Evolutionary conservation across 92 coral and sea anemone genomes (phyloP).

Genomic region (Hydrozoanthus gracilis): DNA sequence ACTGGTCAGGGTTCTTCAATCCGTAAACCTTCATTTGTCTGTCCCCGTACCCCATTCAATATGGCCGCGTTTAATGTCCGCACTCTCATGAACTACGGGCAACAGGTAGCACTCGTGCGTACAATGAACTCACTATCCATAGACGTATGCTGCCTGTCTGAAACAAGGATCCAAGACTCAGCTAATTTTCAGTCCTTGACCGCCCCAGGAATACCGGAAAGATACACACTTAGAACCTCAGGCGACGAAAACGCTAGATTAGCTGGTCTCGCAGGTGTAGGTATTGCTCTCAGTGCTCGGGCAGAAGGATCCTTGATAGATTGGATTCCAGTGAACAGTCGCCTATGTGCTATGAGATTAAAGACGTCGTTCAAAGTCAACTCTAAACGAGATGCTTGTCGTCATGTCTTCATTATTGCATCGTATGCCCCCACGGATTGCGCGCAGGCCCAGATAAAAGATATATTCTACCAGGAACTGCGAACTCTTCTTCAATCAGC

Average conservation of each 20-base stretch:
- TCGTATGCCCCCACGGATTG: not conserved
- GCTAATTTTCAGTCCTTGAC: too few species aligned
- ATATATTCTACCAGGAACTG: not conserved
- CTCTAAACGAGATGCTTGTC: too few species aligned
- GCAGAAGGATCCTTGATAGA: not conserved
- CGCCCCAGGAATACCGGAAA: not conserved
- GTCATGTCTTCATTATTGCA: too few species aligned
- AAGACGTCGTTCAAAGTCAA: not conserved
- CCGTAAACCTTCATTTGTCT: too few species aligned
- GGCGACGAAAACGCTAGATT: not conserved
- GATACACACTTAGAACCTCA: not conserved
- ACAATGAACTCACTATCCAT: not conserved
- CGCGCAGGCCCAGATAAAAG: not conserved
- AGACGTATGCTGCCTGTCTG: not conserved
- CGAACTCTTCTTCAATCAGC: not conserved
- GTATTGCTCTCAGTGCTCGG: not conserved
- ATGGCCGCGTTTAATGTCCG: not conserved
- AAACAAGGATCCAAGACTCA: too few species aligned
- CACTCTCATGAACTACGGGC: not conserved
- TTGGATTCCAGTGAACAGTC: not conserved
- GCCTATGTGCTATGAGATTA: not conserved
- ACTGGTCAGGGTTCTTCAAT: too few species aligned
- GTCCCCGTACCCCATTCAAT: too few species aligned
- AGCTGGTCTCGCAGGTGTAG: not conserved
- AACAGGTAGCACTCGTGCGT: not conserved